A percentile compares a stretch with the other conserved stretches of the same genome.
Conservation (phyloP, 2,888 invertebrate species). For the Rhorus exstirpatorius region DNA sequence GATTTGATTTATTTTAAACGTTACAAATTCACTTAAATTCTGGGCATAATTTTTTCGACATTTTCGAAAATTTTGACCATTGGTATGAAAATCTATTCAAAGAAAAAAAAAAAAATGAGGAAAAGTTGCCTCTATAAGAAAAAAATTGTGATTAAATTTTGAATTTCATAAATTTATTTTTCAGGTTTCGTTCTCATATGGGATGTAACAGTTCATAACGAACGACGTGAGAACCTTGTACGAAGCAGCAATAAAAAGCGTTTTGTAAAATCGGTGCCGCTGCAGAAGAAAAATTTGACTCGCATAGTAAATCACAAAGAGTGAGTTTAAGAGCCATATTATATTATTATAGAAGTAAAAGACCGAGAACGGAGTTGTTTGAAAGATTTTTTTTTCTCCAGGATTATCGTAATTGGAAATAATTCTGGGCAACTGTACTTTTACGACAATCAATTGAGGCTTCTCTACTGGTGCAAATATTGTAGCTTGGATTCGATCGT, state of each 20-base stretch:
- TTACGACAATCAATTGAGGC: constrained; percentile 88
- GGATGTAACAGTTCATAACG: constrained; percentile 53
- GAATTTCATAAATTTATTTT: constrained; percentile 13
- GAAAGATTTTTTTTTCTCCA: constrained; percentile 73
- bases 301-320: constrained; percentile 72
- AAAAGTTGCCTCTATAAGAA: neutral
- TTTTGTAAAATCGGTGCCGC: constrained; percentile 73
- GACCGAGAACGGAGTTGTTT: neutral
- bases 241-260: constrained; percentile 56
- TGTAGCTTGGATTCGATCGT: constrained; percentile 86
- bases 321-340: constrained; percentile 68
- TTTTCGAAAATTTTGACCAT: no score
- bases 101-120: no score
- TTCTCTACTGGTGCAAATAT: constrained; percentile 88
- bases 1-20: constrained; percentile 2
- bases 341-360: neutral
- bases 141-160: constrained; percentile 4
- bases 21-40: no score
- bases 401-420: constrained; percentile 88
- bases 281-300: constrained; percentile 76
- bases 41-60: no score
- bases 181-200: constrained; percentile 77
- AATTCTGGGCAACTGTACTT: constrained; percentile 87
- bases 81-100: no score
- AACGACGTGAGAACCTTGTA: neutral